These are phyloP conservation scores for Perithous albicinctus DNA, from an alignment of 2,888 invertebrate genomes.

Conservation along the genomic window DNA sequence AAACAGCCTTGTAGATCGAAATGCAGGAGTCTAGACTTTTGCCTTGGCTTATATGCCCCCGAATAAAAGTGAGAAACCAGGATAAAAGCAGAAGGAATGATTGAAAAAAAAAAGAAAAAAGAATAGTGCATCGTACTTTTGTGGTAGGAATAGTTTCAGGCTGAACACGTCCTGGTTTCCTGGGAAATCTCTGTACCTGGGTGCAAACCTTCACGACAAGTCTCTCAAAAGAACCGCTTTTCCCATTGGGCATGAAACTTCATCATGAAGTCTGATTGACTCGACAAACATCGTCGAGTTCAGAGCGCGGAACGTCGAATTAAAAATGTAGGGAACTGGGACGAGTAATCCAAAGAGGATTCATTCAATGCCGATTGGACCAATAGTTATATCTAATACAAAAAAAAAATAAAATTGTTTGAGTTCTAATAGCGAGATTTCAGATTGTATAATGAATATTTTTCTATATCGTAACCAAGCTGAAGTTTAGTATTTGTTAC, in stretches of 20 bases:
- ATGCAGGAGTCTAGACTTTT: neutral
- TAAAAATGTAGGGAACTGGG: too few relatives aligned
- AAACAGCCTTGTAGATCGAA: conserved; percentile 24
- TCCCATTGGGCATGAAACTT: neutral
- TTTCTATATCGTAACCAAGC: neutral
- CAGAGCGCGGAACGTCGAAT: too few relatives aligned
- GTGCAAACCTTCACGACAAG: neutral
- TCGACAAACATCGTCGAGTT: neutral
- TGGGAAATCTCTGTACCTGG: conserved; percentile 23
- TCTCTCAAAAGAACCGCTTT: neutral
- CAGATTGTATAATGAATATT: neutral
- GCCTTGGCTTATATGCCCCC: neutral
- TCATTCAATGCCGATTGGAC: too few relatives aligned
- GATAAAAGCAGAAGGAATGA: neutral
- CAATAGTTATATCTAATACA: too few relatives aligned
- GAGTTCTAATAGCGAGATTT: neutral
- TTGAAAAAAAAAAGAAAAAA: neutral
- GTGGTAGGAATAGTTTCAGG: neutral
- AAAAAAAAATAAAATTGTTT: neutral
- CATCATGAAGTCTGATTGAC: neutral
- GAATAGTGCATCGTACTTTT: too few relatives aligned
- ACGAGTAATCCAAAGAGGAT: too few relatives aligned
- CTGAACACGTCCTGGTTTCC: neutral
- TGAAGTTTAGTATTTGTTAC: neutral
- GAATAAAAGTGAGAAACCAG: conserved; percentile 13